Evolutionary conservation across 2,113 vertebrate species (phyloP), one percentile per base, ranked within the genome.

Genomic region (Odocoileus hemionus): DNA sequence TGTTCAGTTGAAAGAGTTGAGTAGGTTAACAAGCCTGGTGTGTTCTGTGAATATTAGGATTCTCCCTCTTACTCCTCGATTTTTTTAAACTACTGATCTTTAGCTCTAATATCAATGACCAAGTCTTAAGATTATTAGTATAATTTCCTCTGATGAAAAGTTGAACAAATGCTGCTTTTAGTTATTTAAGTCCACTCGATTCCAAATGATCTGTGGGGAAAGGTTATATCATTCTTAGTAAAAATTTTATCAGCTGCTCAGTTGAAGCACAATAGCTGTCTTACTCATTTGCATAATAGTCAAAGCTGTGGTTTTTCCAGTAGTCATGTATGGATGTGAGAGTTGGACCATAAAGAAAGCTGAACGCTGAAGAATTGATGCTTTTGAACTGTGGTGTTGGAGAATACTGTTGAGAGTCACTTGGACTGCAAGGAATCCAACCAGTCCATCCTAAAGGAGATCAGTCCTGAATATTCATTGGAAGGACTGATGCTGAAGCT

Each of bases 131-230:
- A 47, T 70, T 70, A 55, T 26, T 45, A 23, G 30, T 70, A 39
- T 50, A 13, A 60, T 89, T 64, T 92, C 47, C 89, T 92, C 55
- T 86, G 67, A 91, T 39, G 39, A 93, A 93, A 96, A 96, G 28
- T 80, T 60, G 26, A 91, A 58, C 36, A 78, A 86, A 30, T 92
- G 30, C 43, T 67, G 21, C 43, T 87, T 97, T 83, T 70, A 74
- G 30, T 52, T 43, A 57, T n/a, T 54, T 95, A 92, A 74, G 33
- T 80, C n/a, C 45, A 30, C 70, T 95, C 15, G 19, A 90, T 21
- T 92, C 45, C 50, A 91, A 23, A 25, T 82, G 28, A 57, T 87
- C 64, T 54, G 47, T n/a, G 43, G 36, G 61, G 55, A 61, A 80
- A 89, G 64, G 30, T 36, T 54, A 45, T 43, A 9, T 23, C 60